A percentile compares a stretch with the other conserved stretches of the same genome.
These are phyloP conservation scores for Drosophila nigrodunni DNA, from an alignment of 1,140 invertebrate species.

Conservation along the genomic window DNA sequence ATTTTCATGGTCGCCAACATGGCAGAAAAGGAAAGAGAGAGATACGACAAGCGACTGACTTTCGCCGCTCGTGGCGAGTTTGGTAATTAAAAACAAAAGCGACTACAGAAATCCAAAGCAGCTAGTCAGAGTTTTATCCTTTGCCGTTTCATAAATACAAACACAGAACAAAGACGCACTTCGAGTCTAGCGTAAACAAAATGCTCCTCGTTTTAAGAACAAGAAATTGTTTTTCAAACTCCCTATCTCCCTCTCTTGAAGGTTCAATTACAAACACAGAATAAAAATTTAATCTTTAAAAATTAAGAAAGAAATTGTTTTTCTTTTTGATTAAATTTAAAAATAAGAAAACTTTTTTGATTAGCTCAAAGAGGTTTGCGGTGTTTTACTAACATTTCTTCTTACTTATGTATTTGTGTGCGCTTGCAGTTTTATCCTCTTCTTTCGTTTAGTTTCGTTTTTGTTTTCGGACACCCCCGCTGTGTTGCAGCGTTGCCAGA, in stretches of 20 bases:
- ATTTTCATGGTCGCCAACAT: too few species aligned
- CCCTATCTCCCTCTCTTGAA: too few species aligned
- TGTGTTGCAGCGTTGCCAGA: conserved; percentile 30
- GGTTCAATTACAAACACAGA: too few species aligned
- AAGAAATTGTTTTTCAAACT: not conserved
- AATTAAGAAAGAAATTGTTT: too few species aligned
- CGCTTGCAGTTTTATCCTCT: conserved; percentile 40
- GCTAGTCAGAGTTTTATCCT: conserved; percentile 31
- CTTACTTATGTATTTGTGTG: conserved; percentile 1
- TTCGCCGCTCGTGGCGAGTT: conserved; percentile 21
- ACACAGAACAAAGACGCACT: conserved; percentile 29
- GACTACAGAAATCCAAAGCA: conserved; percentile 33
- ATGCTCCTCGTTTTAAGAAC: too few species aligned
- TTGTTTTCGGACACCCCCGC: conserved; percentile 48
- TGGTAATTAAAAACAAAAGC: conserved; percentile 40
- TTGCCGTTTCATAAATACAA: conserved; percentile 30
- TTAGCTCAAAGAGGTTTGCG: too few species aligned
- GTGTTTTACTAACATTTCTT: too few species aligned
- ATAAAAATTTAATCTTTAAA: too few species aligned
- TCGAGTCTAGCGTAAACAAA: not conserved
- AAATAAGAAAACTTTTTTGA: too few species aligned
- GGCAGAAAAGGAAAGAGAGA: too few species aligned
- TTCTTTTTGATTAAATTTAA: too few species aligned
- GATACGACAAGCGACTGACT: conserved; percentile 5
- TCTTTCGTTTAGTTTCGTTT: not conserved